Evolutionary conservation across 53 echinoderm and acorn worm genomes (phyloP).

Genomic region (Luidia sarsii): DNA sequence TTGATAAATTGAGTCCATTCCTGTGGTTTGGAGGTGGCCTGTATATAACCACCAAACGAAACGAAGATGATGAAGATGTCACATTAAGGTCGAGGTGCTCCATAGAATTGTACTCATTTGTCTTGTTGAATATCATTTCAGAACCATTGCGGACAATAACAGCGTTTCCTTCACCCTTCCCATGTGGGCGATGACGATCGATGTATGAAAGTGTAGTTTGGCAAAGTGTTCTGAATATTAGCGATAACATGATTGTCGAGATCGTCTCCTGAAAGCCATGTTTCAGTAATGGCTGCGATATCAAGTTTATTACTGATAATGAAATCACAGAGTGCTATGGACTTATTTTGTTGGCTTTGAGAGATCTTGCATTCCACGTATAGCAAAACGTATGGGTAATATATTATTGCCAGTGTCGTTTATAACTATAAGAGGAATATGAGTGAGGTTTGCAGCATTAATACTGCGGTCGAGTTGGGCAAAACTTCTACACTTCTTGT

Average conservation of each 20-base stretch:
- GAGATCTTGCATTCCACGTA: slow-evolving; percentile 61
- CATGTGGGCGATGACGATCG: slow-evolving; percentile 18
- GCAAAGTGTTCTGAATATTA: slow-evolving; percentile 24
- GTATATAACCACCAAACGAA: slow-evolving; percentile 45
- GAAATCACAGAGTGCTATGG: slow-evolving; percentile 38
- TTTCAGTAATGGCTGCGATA: slow-evolving; percentile 5
- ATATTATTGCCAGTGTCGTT: no score
- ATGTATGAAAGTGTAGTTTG: slow-evolving; percentile 16
- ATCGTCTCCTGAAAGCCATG: slow-evolving; percentile 20
- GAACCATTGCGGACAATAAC: slow-evolving; percentile 31
- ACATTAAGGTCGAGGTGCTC: slow-evolving; percentile 35
- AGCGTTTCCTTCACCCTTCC: slow-evolving; percentile 35
- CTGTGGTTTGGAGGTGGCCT: slow-evolving; percentile 41
- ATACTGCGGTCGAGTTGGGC: no score
- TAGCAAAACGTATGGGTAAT: slow-evolving; percentile 33
- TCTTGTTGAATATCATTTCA: neutral
- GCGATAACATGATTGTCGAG: neutral
- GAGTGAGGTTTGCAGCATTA: no score
- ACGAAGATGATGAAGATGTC: slow-evolving; percentile 22
- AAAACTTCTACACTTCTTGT: no score
- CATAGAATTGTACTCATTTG: slow-evolving; percentile 3
- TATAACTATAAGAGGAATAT: no score
- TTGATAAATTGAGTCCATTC: slow-evolving; percentile 16
- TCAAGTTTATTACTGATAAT: slow-evolving; percentile 20
- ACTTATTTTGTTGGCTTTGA: slow-evolving; percentile 47